Evolutionary conservation across 2,888 invertebrate species (phyloP), one percentile per base, ranked within the genome.

Genomic region (Nudaria mundana): DNA sequence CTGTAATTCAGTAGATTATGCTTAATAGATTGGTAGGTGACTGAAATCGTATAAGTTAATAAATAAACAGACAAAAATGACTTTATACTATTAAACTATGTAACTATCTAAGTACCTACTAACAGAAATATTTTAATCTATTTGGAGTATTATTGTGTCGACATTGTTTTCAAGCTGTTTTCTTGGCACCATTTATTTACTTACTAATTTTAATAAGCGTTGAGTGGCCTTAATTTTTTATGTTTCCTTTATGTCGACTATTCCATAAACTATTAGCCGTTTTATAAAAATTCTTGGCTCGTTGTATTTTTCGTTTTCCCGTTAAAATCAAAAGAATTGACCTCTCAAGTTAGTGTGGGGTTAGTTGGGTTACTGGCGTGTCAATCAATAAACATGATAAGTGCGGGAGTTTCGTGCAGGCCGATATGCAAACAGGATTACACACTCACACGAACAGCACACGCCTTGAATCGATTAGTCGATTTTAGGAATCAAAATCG

Each of bases 351-450:
- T 65, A 63, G 67, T 61, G 66, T 66, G 57, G 69, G 73, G 71
- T 71, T 66, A 71, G 70, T 71, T 83, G 84, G 87, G 81, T 83
- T 87, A 86, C 77, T 78, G 75, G 80, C 82, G 81, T 86, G 87
- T 87, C 87, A 88, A 89, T 89, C 88, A 87, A 88, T 88, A 88
- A 86, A 84, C 86, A 83, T 85, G 85, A 87, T 87, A 87, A 86
- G 86, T 85, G 84, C 79, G 71, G 73, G 76, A 76, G 76, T 81
- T 81, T 79, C 84, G 85, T 87, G 84, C 81, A 53, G 45, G 67
- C 69, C 78, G 85, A 83, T 85, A 87, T 86, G 86, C 86, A 86
- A 87, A 86, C 83, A 76, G 80, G 78, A 78, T 78, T 80, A 77
- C 78, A 70, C 73, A 67, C 61, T 71, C 55, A 62, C 63, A 63